A percentile compares a stretch with the other conserved stretches of the same genome.
phyloP scores from a whole-genome alignment of 2,797 vertebrate genomes.

The Gouania willdenowi region DNA sequence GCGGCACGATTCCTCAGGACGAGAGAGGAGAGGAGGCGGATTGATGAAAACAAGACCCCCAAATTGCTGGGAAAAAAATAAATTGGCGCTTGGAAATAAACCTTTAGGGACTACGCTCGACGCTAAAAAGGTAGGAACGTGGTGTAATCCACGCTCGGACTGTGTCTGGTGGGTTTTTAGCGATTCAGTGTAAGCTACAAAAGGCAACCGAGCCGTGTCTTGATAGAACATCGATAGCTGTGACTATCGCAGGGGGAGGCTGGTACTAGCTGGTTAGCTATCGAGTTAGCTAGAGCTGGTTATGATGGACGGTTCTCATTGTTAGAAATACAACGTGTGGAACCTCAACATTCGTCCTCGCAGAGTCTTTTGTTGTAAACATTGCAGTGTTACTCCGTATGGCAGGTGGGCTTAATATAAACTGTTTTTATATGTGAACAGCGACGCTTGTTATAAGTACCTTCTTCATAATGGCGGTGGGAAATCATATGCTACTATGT shows the following conservation, averaged over 20 bases:
- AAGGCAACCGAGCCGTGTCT: slow-evolving; percentile 40
- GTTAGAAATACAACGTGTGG: neutral
- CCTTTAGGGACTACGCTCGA: slow-evolving; percentile 42
- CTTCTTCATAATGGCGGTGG: slow-evolving; percentile 36
- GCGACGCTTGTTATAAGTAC: slow-evolving; percentile 30
- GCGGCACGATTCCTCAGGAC: slow-evolving; percentile 62
- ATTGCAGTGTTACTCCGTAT: no score
- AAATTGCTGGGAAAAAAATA: slow-evolving; percentile 43
- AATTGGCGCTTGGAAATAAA: slow-evolving; percentile 49
- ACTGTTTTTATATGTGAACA: slow-evolving; percentile 19
- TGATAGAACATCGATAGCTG: slow-evolving; percentile 30
- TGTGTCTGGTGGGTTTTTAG: neutral
- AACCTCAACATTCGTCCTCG: neutral
- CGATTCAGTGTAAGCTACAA: slow-evolving; percentile 31
- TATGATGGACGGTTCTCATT: neutral
- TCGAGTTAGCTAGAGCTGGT: slow-evolving; percentile 34
- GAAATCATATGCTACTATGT: slow-evolving; percentile 15
- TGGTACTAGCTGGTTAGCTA: slow-evolving; percentile 42
- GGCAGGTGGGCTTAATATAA: slow-evolving; percentile 13
- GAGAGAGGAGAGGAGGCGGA: slow-evolving; percentile 58
- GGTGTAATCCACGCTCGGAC: neutral
- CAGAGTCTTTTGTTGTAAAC: no score
- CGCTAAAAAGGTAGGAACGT: slow-evolving; percentile 50
- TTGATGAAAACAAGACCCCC: slow-evolving; percentile 57
- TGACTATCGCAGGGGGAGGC: slow-evolving; percentile 28